phyloP scores from a whole-genome alignment of 2,113 vertebrate genomes.

The Hirundichthys speculiger region DNA sequence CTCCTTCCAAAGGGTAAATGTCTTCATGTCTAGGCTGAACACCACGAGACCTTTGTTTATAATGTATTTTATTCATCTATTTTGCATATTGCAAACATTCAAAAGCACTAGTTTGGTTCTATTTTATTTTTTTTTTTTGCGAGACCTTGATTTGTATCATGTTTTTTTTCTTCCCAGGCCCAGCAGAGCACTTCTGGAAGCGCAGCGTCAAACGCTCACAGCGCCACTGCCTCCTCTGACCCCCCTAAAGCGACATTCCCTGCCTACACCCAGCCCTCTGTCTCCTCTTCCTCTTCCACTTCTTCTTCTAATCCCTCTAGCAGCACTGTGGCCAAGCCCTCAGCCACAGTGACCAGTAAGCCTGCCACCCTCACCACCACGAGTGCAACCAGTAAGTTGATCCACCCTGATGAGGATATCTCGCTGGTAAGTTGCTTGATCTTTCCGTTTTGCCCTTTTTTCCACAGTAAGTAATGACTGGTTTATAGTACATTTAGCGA shows the following conservation, averaged over 20 bases:
- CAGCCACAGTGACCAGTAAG: conserved; percentile 96
- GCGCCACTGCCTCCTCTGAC: conserved; percentile 86
- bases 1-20: too few species aligned
- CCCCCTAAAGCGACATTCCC: conserved; percentile 98
- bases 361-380: conserved; percentile 96
- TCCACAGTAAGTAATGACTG: conserved; percentile 85
- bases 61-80: too few species aligned
- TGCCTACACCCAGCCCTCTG: conserved; percentile 94
- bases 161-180: conserved; percentile 81
- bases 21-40: too few species aligned
- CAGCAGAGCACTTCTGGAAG: conserved; percentile 90
- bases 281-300: conserved; percentile 85
- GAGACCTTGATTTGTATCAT: neutral
- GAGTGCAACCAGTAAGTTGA: conserved; percentile 99
- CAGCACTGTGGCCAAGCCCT: conserved; percentile 94
- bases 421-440: conserved; percentile 95
- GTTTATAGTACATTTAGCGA: conserved; percentile 33
- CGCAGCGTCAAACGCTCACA: conserved; percentile 90
- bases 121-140: neutral
- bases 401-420: conserved; percentile 99
- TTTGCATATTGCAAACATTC: too few species aligned
- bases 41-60: too few species aligned
- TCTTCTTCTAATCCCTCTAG: conserved; percentile 94
- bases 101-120: too few species aligned
- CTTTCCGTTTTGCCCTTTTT: conserved; percentile 78